Percentiles rank a stretch among this genome's conserved stretches.
phyloP scores from a whole-genome alignment of 2,113 vertebrate genomes.

The Hypomesus transpacificus region DNA sequence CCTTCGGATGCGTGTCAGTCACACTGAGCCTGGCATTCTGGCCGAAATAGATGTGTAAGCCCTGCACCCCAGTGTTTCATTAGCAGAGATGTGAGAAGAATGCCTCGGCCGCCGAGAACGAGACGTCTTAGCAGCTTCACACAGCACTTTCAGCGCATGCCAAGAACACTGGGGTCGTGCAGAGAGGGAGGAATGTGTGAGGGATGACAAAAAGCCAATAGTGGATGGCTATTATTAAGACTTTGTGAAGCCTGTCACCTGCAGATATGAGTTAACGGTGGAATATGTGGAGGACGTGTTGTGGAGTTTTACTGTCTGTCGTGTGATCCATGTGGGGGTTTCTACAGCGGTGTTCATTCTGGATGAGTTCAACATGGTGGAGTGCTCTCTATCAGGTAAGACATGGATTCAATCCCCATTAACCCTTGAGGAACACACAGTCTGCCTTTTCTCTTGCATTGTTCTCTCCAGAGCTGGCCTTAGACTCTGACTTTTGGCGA shows the following conservation, averaged over 20 bases:
- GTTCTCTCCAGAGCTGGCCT: too few relatives aligned
- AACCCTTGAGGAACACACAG: neutral
- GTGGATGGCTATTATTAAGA: constrained; percentile 26
- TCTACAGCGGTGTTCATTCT: too few relatives aligned
- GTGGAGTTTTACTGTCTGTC: neutral
- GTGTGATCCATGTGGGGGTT: neutral
- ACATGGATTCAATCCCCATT: neutral
- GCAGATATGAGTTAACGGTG: neutral
- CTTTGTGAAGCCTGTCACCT: neutral
- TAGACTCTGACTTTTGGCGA: too few relatives aligned
- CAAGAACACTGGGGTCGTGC: constrained; percentile 1
- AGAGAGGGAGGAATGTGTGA: constrained; percentile 14
- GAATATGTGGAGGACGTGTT: neutral
- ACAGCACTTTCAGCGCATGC: neutral
- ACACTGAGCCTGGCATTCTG: constrained; percentile 8
- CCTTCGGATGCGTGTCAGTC: constrained; percentile 17
- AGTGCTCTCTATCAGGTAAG: constrained; percentile 31
- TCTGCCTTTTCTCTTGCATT: too few relatives aligned
- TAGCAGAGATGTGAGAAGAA: constrained; percentile 48
- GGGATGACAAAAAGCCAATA: constrained; percentile 25
- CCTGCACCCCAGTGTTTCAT: constrained; percentile 46
- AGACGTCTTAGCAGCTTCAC: constrained; percentile 14
- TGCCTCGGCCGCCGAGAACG: constrained; percentile 15
- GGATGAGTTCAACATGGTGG: constrained; percentile 22
- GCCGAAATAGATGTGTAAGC: constrained; percentile 12